A percentile compares a stretch with the other conserved stretches of the same genome.
Conservation (phyloP, 2,113 vertebrate genomes). For the Hassar affinis region DNA sequence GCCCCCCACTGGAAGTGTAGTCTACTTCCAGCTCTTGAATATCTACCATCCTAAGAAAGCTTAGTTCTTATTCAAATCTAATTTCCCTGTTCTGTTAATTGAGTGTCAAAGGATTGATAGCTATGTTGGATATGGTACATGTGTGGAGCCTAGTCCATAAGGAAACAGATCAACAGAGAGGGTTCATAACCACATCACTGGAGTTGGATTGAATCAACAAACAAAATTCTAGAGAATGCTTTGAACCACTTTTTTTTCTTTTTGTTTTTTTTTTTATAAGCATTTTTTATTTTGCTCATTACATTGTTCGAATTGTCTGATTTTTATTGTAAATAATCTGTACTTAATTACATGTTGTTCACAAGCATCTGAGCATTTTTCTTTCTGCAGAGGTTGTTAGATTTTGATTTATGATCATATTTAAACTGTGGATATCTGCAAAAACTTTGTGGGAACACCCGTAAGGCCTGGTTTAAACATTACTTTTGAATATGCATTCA, state of each 20-base stretch:
- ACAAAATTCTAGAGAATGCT: conserved; percentile 19
- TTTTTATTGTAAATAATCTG: conserved; percentile 74
- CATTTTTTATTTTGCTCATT: conserved; percentile 50
- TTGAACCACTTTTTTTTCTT: conserved; percentile 37
- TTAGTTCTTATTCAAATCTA: not conserved
- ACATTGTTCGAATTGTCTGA: conserved; percentile 56
- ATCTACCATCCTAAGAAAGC: not conserved
- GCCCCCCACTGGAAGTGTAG: conserved; percentile 21
- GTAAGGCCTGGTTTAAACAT: not conserved
- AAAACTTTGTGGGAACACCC: not conserved
- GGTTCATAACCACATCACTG: conserved; percentile 23
- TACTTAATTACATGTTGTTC: conserved; percentile 49
- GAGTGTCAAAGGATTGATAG: not conserved
- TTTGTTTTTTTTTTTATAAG: conserved; percentile 52
- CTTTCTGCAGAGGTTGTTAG: conserved; percentile 18
- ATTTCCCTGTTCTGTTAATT: not conserved
- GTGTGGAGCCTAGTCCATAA: not conserved
- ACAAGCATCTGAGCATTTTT: conserved; percentile 36
- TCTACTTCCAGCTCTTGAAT: conserved; percentile 12
- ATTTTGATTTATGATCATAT: conserved; percentile 30
- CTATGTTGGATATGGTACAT: not conserved
- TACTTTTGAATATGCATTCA: not conserved
- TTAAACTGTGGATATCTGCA: conserved; percentile 22
- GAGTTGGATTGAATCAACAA: conserved; percentile 33
- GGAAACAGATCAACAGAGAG: not conserved